These are phyloP conservation scores for Papilio gigon DNA, from an alignment of 2,888 invertebrate species.

Conservation along the genomic window DNA sequence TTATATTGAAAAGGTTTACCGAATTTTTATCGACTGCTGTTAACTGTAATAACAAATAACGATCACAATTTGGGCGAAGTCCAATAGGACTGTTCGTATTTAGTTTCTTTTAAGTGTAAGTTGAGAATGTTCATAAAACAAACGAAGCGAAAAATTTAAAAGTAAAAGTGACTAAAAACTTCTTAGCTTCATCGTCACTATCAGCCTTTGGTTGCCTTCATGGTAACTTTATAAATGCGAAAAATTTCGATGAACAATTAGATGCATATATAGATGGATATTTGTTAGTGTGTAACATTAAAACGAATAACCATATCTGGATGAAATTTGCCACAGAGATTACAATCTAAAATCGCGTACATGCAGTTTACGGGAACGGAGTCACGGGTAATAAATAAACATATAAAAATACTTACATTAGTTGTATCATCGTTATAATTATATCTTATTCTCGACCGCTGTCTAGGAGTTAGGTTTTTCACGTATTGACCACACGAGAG, in stretches of 20 bases:
- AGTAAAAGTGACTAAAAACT: not conserved
- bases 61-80: not conserved
- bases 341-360: not conserved
- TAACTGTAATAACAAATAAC: slow-evolving; percentile 2
- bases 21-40: slow-evolving; percentile 6
- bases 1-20: slow-evolving; percentile 17
- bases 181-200: too few relatives aligned
- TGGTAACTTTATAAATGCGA: too few relatives aligned
- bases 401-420: slow-evolving; percentile 18
- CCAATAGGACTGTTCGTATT: too few relatives aligned
- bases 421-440: not conserved
- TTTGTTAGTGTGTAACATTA: not conserved
- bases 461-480: slow-evolving; percentile 20
- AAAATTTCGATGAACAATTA: too few relatives aligned
- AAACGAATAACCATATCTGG: not conserved
- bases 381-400: too few relatives aligned
- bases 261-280: too few relatives aligned
- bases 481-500: not conserved
- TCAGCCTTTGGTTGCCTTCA: too few relatives aligned
- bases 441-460: slow-evolving; percentile 17
- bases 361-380: too few relatives aligned
- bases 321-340: not conserved
- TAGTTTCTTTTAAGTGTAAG: too few relatives aligned
- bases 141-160: not conserved
- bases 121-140: too few relatives aligned